Evolutionary conservation across 2,797 vertebrate genomes (phyloP).

Genomic region (Natrix natrix): DNA sequence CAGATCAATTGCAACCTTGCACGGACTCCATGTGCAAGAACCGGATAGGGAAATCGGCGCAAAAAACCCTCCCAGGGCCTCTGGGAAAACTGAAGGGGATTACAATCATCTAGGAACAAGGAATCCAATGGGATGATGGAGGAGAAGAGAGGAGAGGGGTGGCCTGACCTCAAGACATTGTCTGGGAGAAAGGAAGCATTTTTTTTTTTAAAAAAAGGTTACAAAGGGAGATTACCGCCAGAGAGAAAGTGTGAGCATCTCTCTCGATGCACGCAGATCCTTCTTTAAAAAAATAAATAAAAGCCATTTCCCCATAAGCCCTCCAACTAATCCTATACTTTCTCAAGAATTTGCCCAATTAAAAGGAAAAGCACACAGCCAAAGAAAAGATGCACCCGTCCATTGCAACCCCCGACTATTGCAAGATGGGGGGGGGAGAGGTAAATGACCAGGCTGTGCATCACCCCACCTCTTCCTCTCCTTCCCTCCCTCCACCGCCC

Average conservation of each 20-base stretch:
- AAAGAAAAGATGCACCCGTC: background rate
- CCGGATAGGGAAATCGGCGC: background rate
- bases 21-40: background rate
- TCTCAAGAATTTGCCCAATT: background rate
- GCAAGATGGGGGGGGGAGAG: background rate
- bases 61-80: background rate
- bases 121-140: slow-evolving; percentile 10
- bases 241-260: background rate
- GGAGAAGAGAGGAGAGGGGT: background rate
- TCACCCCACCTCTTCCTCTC: background rate
- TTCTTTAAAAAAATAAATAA: background rate
- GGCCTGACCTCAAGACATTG: slow-evolving; percentile 9
- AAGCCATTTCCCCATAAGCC: background rate
- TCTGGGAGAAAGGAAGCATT: background rate
- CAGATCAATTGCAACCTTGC: background rate
- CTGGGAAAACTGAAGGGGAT: slow-evolving; percentile 2
- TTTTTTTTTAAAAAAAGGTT: background rate
- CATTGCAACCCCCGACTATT: background rate
- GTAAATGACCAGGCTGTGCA: background rate
- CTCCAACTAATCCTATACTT: background rate
- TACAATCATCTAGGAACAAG: background rate
- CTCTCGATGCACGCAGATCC: background rate
- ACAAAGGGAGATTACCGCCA: background rate
- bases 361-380: no score
- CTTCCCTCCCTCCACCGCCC: background rate